Base-by-base conservation (phyloP, 2,113 vertebrate species). In the Charina bottae region DNA sequence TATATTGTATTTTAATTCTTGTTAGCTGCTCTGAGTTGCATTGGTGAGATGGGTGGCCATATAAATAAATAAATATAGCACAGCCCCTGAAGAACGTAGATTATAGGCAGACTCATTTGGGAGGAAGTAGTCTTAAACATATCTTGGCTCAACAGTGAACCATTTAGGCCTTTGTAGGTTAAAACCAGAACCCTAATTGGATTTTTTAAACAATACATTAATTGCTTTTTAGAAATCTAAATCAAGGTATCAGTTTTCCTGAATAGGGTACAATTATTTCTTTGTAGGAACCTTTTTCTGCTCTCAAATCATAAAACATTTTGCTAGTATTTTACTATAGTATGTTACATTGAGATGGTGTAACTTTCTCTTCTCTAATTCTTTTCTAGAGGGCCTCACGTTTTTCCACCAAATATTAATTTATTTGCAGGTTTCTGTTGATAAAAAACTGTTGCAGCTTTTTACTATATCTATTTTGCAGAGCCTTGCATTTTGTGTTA, bases 381-480 rank as follows among this genome's bases (percentile, higher is more conserved):
- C 26, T 64, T 64, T 64, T 64, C 28, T 64, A 64, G 26, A 64
- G 11, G 28, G 62, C 62, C 26, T 64, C 26, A 64, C 12, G 11
- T 64, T 64, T 64, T 64, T 64, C 11, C 87, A 90, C 56, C 90
- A 92, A 94, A 89, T 42, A 17, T 0, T 2, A 88, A 15, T 59
- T 28, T 90, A 17, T 85, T 85, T 87, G 83, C 12, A 23, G 9
- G 28, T 72, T 72, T 37, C 17, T 58, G 6, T 68, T 68, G 64
- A n/a, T 68, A 33, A 72, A 33, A 72, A 37, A 33, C 4, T 6
- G 6, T 42, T 49, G 94, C 37, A 33, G 13, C 33, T 54, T 55
- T 78, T 23, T 90, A 26, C 4, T 86, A 0, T 88, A 0, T 28
- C 33, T 87, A 62, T 26, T 88, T 33, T 19, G 15, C 23, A 15